Evolutionary conservation across 1,140 invertebrate species (phyloP), one percentile per base, ranked within the genome.

Genomic region (Penaeus chinensis): DNA sequence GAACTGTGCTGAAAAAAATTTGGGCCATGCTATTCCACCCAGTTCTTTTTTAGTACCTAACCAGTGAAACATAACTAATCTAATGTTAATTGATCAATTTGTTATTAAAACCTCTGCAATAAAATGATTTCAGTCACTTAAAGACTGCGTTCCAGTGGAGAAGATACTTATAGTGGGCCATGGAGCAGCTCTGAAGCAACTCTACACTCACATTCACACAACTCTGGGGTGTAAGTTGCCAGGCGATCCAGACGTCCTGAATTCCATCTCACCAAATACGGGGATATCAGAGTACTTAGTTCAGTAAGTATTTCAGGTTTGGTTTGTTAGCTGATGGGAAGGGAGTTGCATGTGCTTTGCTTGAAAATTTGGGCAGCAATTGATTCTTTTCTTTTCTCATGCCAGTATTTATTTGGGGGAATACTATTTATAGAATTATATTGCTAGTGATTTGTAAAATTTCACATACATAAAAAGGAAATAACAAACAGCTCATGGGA

Each of bases 81-180:
- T 32, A 5, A 37, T 3, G 18, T 32, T 11, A 27, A 19, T 10
- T 32, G 0, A 32, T 74, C n/a, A 1, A 32, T 74, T 32, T 24
- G 13, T 74, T 74, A 5, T 37, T 24, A 18, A 32, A 37, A 74
- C 69, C n/a, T 74, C 66, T 71, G 3, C 11, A 18, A 22, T 24
- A 71, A n/a, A 20, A 27, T 32, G 69, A 32, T 18, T 74, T 32
- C 69, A 74, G 19, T 0, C 20, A 24, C 37, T 69, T 47, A 63
- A 81, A 18, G 78, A 71, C 47, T 24, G 19, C 27, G 79, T 13
- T 3, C 22, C 27, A 13, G 80, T 76, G 66, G 89, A 89, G 37
- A 87, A 79, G n/a, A 62, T 89, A n/a, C 76, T 89, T 19, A 85
- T 89, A 13, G 89, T 87, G 71, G 78, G 89, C 42, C 89, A 89